Evolutionary conservation across 1,140 invertebrate genomes (phyloP), one percentile per base, ranked within the genome.

Genomic region (Lepidostoma basale): DNA sequence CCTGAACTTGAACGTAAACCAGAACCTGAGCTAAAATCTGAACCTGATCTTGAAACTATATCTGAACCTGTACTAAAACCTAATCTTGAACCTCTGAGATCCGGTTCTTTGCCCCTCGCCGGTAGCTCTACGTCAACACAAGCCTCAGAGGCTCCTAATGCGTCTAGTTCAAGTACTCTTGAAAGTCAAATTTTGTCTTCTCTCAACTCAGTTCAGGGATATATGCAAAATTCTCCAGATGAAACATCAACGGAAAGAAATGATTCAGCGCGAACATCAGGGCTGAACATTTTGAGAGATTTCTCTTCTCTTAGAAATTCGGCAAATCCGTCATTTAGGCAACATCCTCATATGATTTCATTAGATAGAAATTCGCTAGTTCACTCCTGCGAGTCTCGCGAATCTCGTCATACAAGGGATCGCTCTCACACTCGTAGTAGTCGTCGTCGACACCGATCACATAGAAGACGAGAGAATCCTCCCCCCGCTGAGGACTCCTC

Each of bases 191-290:
- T n/a, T n/a, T n/a, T n/a, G n/a, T 58, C 70, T 40, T 69, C 67
- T 18, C 44, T 73, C 2, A 67, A 52, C 56, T 47, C 68, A 58
- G 44, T 73, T 12, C 68, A 70, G 49, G 52, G 47, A 1, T 64
- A 59, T 14, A 67, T 73, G 68, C 59, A 70, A 59, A 69, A 70
- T 67, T 73, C 63, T 16, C 63, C 70, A 22, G 68, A 69, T 52
- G 54, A 64, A 60, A 73, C 68, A 1, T 60, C 70, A 47, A 66
- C 56, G 47, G 67, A 73, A 30, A 45, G 49, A 45, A 39, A 22
- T 58, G 59, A 49, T 16, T 33, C 64, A 3, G 33, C 47, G 9
- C 36, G 47, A 40, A 45, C 59, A 4, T 64, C 60, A 2, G 30
- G 42, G 28, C n/a, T 60, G 22, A 49, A 47, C 22, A 10, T 25